Conservation (phyloP, 1,140 invertebrate genomes). For the Choristoneura fumiferana region DNA sequence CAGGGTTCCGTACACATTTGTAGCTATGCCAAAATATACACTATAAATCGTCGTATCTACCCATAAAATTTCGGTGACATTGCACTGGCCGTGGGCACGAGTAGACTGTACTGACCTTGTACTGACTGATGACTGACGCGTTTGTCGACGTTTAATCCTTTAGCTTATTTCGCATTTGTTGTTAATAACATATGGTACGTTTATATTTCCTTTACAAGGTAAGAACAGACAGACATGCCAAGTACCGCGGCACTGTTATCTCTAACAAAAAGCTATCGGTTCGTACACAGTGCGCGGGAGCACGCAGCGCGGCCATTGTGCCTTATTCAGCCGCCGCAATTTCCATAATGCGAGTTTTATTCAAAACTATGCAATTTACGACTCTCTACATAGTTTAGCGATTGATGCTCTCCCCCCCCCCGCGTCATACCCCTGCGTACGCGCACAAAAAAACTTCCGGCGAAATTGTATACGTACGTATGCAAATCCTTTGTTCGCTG, state of each 20-base stretch:
- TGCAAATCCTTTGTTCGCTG: slow-evolving; percentile 36
- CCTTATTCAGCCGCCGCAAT: background rate
- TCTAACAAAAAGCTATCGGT: background rate
- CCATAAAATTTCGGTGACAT: too few species aligned
- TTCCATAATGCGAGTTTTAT: slow-evolving; percentile 14
- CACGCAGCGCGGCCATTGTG: slow-evolving; percentile 2
- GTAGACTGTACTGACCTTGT: too few species aligned
- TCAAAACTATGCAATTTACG: slow-evolving; percentile 12
- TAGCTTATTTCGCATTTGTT: too few species aligned
- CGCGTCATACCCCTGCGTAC: background rate
- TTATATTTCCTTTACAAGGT: background rate
- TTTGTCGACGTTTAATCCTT: too few species aligned
- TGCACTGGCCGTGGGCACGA: too few species aligned
- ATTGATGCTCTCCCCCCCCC: slow-evolving; percentile 15
- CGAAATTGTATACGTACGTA: slow-evolving; percentile 26
- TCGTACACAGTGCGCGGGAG: background rate
- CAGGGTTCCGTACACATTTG: too few species aligned
- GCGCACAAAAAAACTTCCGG: slow-evolving; percentile 22
- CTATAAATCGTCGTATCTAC: too few species aligned
- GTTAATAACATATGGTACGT: too few species aligned
- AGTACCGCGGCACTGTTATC: background rate
- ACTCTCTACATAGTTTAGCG: background rate
- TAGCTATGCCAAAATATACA: too few species aligned
- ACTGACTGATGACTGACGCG: too few species aligned
- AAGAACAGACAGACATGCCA: background rate